Percentiles rank a stretch among this genome's conserved stretches.
phyloP scores from a whole-genome alignment of 2,113 vertebrate genomes.

The Oplegnathus fasciatus region DNA sequence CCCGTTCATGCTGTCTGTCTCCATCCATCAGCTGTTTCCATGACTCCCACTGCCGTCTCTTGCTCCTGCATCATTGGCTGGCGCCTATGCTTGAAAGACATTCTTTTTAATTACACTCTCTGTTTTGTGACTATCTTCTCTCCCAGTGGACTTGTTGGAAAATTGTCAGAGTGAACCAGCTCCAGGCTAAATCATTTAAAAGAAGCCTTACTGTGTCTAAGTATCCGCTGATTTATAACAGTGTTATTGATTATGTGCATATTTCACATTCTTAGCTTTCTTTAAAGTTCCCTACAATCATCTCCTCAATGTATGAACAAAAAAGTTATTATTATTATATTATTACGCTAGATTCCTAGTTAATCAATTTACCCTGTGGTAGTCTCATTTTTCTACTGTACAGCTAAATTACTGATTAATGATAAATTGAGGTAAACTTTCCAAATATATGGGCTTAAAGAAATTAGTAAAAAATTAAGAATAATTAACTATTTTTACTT shows the following conservation, averaged over 20 bases:
- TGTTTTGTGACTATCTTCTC: conserved; percentile 45
- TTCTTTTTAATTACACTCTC: conserved; percentile 56
- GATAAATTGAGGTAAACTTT: conserved; percentile 9
- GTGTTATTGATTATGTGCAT: conserved; percentile 4
- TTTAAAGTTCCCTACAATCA: conserved; percentile 5
- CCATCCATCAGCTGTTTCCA: conserved; percentile 50
- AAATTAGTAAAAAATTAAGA: not conserved
- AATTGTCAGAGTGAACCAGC: conserved; percentile 33
- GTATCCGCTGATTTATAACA: conserved; percentile 38
- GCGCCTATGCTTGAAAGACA: conserved; percentile 37
- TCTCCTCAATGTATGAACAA: conserved; percentile 25
- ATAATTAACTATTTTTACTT: not conserved
- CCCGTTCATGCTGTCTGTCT: conserved; percentile 19
- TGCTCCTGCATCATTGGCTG: conserved; percentile 32
- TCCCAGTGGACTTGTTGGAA: conserved; percentile 42
- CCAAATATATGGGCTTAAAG: not conserved
- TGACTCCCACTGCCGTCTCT: conserved; percentile 40
- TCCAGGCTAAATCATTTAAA: conserved; percentile 35
- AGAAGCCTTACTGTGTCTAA: conserved; percentile 15
- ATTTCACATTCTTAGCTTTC: conserved; percentile 23
- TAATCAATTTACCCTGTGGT: not conserved
- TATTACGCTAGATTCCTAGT: not conserved
- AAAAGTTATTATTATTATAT: no score
- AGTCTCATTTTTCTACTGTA: not conserved
- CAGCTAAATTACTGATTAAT: not conserved